Evolutionary conservation across 1,140 invertebrate species (phyloP), one percentile per base, ranked within the genome.

Genomic region (Lutraria rhynchaena): DNA sequence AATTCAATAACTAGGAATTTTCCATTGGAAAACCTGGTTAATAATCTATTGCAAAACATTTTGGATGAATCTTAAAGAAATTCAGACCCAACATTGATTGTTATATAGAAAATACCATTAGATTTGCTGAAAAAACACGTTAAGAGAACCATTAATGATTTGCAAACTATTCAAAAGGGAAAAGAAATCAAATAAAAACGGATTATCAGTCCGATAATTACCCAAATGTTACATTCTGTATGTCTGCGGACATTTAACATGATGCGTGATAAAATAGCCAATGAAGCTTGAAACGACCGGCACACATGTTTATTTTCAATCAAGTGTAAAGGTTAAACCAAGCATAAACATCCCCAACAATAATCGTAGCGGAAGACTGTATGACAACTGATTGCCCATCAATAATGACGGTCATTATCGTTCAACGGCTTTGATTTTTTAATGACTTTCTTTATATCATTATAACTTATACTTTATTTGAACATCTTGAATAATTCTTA

Each of bases 211-310:
- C 24, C 55, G 27, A 58, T 29, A 58, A 24, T 31, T 1, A 58
- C 3, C 29, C 29, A n/a, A 63, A 60, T 75, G 31, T 46, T 41
- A 75, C 73, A 53, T 60, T 75, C 58, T 75, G 73, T 60, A 24
- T 57, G 17, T n/a, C 58, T 60, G 46, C 58, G 31, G 37, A 60
- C 37, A 60, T 22, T 57, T 24, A 60, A 75, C 73, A 75, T 75
- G 13, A 27, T 37, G 55, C 29, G 27, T 31, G 29, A 75, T 75
- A 60, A 61, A 60, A 3, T 15, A 24, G 24, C 24, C 73, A 75
- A 75, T 61, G 73, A 75, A 61, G 55, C 73, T 46, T 75, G 41
- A 61, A 75, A 63, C 27, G 41, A 60, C 58, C 5, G 35, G 73
- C 73, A 57, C 73, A 75, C 55, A 60, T 61, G 55, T 60, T 60